These are phyloP conservation scores for Helogale parvula DNA, from an alignment of 2,113 vertebrate genomes.

Conservation along the genomic window DNA sequence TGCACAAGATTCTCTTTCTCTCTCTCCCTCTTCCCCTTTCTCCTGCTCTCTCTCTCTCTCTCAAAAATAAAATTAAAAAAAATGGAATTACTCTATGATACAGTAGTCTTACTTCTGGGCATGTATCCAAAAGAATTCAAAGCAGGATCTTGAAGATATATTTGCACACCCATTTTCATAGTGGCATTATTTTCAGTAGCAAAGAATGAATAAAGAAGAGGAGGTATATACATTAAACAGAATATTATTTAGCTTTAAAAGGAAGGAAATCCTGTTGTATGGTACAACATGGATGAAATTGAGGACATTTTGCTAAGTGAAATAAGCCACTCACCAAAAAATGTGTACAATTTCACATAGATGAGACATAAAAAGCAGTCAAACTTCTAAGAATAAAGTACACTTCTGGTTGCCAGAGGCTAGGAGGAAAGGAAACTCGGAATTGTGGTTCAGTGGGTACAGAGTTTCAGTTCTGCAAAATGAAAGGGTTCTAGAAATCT, in stretches of 20 bases:
- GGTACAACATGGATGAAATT: background rate
- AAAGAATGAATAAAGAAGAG: background rate
- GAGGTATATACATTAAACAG: background rate
- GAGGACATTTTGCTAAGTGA: background rate
- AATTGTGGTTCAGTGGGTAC: background rate
- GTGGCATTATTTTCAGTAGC: background rate
- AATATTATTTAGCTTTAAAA: background rate
- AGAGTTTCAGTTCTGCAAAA: background rate
- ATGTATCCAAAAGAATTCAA: background rate
- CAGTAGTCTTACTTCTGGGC: background rate
- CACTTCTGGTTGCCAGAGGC: background rate
- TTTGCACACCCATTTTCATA: background rate
- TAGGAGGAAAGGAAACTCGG: background rate
- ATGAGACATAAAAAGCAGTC: background rate
- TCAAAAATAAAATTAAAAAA: too few species aligned
- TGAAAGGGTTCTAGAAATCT: background rate
- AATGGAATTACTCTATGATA: background rate
- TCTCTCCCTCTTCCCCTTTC: too few species aligned
- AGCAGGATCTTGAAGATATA: background rate
- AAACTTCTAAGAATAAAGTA: background rate
- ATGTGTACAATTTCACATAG: background rate
- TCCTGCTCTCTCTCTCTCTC: too few species aligned
- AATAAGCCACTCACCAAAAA: background rate
- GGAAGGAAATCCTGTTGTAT: background rate
- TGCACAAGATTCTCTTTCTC: too few species aligned